Base-by-base conservation (phyloP, 2,113 vertebrate species). In the Camelus bactrianus region DNA sequence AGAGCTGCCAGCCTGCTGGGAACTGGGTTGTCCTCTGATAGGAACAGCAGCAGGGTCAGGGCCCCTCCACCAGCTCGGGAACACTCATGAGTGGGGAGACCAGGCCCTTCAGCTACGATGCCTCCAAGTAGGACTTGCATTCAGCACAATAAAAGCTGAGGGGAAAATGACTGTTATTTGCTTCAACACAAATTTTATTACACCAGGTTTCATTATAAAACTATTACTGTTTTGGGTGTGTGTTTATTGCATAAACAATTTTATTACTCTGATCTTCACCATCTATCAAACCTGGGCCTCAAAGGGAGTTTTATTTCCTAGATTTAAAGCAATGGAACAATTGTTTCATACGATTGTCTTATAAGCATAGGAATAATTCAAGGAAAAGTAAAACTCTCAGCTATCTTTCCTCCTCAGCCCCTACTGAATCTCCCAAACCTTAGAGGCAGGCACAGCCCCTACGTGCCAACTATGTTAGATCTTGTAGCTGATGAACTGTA, bases 201-300 rank as follows among this genome's bases (percentile, higher is more conserved):
- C 70, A 96, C 89, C 91, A 97, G 77, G 56, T 98, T 91, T 97
- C 88, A 93, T 89, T 97, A 96, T 96, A 96, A 95, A 93, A 96
- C 89, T 95, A 93, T 96, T 96, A 87, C 42, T 67, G 50, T 96
- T 94, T 97, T 20, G 69, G 87, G 92, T 58, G 28, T 79, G 90
- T 93, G 75, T 96, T 91, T 97, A 94, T 93, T 89, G 95, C 46
- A 90, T 88, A 94, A 97, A 93, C 73, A 95, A 81, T 82, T 35
- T 76, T 93, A 77, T 96, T 94, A 76, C 93, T 97, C 75, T 93
- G 95, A 93, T 96, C 93, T 97, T 94, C 82, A 94, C 69, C 91
- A 96, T 97, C 97, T 95, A 95, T 97, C 91, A 97, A 95, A 86
- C 82, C 52, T 3, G 77, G 93, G 73, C 95, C 85, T 97, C 93